Evolutionary conservation across 2,113 vertebrate species (phyloP), one percentile per base, ranked within the genome.

Genomic region (Strix uralensis): DNA sequence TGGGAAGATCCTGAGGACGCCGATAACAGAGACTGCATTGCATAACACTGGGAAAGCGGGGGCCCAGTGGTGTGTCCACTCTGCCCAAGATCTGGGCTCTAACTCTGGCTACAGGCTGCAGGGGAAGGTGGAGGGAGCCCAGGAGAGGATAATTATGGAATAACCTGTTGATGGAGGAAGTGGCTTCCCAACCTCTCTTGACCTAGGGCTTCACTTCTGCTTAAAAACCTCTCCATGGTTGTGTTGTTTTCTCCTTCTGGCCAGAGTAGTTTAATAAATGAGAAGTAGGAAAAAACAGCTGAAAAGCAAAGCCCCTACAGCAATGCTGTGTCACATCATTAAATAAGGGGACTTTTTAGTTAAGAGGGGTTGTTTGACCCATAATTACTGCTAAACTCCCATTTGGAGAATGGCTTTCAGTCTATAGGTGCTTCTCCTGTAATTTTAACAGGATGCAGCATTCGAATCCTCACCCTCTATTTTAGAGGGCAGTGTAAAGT

Each of bases 151-250:
- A 97, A 96, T 96, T 96, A 96, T 82, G 95, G 94, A 97, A 94
- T n/a, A 89, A 94, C 91, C 94, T 96, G 91, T 82, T 47, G 81
- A 92, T 80, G 88, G 83, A 96, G 96, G 96, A 96, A 95, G 91
- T 94, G 92, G 91, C 73, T 97, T 96, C 81, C 70, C 62, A 91
- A 70, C 66, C 66, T 91, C 62, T 86, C 92, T 90, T 72, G 94
- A 92, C 51, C 77, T 73, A 87, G 32, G 32, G 30, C 46, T 65
- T 6, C 40, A 70, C 71, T 62, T 73, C 42, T 88, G 78, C 81
- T 92, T 78, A 23, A 58, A 82, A 91, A 78, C n/a, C 49, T 94
- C 81, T 40, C 36, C 54, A 42, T 34, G 44, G 44, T 21, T 73
- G 67, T 90, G 74, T 66, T 91, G 89, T 73, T 77, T 85, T 90